These are phyloP conservation scores for Cheirogaleus major DNA, from an alignment of 2,797 vertebrate genomes.

Conservation along the genomic window DNA sequence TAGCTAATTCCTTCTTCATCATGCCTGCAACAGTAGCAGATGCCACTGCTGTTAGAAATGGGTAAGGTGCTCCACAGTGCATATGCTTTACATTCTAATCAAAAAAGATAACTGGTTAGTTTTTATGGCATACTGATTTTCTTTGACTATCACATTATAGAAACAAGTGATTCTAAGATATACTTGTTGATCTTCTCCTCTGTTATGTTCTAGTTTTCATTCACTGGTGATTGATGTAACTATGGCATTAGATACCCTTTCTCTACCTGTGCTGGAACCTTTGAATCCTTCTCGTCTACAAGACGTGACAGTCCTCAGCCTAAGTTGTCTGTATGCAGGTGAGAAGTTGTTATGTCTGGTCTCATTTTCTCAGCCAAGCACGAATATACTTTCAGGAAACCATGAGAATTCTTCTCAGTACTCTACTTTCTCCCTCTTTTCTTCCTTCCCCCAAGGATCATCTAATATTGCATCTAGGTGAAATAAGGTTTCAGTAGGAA, in stretches of 20 bases:
- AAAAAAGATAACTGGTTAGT: fast-evolving
- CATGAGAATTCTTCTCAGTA: not conserved
- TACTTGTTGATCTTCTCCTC: not conserved
- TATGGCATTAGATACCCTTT: conserved; percentile 98
- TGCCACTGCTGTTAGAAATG: conserved; percentile 98
- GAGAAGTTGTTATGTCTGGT: conserved; percentile 54
- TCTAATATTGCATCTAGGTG: not conserved
- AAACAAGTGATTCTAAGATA: not conserved
- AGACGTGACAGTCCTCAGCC: conserved; percentile 97
- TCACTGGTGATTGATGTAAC: conserved; percentile 99
- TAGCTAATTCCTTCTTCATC: conserved; percentile 99
- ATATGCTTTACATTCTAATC: not conserved
- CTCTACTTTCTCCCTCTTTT: not conserved
- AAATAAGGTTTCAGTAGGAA: not conserved
- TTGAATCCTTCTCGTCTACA: conserved; percentile 95
- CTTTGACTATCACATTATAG: not conserved
- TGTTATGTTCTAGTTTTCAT: conserved; percentile 91
- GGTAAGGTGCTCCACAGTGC: conserved; percentile 85
- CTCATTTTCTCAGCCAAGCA: not conserved
- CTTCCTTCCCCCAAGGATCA: not conserved
- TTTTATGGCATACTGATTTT: not conserved
- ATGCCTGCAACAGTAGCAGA: conserved; percentile 99
- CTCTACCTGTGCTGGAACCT: conserved; percentile 96
- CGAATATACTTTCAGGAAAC: not conserved
- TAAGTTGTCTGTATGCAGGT: conserved; percentile 99